Conservation (phyloP, 2,797 vertebrate species). For the Lagocephalus sceleratus region DNA sequence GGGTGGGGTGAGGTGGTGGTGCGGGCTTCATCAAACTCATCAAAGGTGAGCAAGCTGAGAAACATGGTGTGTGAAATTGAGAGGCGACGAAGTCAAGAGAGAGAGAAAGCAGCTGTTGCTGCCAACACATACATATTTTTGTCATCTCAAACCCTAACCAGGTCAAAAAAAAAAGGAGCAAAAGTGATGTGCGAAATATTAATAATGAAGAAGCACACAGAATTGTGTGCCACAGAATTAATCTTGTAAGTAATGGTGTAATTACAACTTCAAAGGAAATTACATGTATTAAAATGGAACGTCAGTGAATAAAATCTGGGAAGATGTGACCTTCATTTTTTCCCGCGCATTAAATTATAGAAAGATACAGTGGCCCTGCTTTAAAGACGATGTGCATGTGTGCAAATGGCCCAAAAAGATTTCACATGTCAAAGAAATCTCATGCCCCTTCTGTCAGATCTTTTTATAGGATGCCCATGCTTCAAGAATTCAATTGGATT, state of each 20-base stretch:
- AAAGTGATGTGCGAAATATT: slow-evolving; percentile 30
- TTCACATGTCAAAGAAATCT: slow-evolving; percentile 50
- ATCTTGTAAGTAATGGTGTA: slow-evolving; percentile 1
- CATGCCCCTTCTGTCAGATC: slow-evolving; percentile 17
- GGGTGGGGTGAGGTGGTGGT: too few species aligned
- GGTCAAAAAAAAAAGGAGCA: slow-evolving; percentile 40
- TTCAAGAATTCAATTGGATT: slow-evolving; percentile 34
- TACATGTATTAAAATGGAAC: slow-evolving; percentile 5
- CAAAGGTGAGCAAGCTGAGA: slow-evolving; percentile 54
- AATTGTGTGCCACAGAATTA: neutral
- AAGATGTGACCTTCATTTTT: neutral
- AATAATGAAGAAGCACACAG: slow-evolving; percentile 21
- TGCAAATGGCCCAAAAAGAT: slow-evolving; percentile 17
- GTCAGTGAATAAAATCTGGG: slow-evolving; percentile 1
- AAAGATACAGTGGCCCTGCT: slow-evolving; percentile 7
- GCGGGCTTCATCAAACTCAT: slow-evolving; percentile 51
- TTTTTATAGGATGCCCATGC: slow-evolving; percentile 29
- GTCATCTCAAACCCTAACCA: slow-evolving; percentile 34
- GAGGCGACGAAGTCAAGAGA: slow-evolving; percentile 2
- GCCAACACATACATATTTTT: slow-evolving; percentile 25
- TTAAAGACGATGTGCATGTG: slow-evolving; percentile 25
- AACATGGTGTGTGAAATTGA: slow-evolving; percentile 33
- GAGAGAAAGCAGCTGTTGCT: slow-evolving; percentile 3
- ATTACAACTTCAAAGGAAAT: slow-evolving; percentile 32
- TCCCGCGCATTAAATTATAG: slow-evolving; percentile 8